Percentiles rank a stretch among this genome's conserved stretches.
Evolutionary conservation across 2,113 vertebrate genomes (phyloP).

Genomic region (Xiphias gladius): DNA sequence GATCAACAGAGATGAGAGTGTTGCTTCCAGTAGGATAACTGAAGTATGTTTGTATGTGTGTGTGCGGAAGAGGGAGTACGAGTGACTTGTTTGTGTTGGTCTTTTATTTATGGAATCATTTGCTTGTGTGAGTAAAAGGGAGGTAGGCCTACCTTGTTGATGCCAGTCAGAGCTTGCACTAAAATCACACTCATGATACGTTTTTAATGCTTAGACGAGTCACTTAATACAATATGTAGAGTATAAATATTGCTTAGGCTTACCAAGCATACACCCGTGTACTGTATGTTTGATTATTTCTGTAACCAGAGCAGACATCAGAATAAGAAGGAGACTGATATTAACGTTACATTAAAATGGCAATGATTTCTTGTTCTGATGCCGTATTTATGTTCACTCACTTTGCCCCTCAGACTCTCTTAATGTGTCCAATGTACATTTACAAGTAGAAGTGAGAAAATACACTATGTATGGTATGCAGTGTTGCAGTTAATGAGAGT

Average conservation of each 20-base stretch:
- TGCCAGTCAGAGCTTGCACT: conserved; percentile 4
- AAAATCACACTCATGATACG: neutral
- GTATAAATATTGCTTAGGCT: neutral
- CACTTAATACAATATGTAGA: neutral
- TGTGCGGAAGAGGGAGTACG: neutral
- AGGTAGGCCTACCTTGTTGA: conserved; percentile 32
- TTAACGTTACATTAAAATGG: neutral
- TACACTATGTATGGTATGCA: too few relatives aligned
- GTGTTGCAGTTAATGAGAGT: neutral
- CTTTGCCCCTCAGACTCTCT: neutral
- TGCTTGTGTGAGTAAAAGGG: conserved; percentile 26
- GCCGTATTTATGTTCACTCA: neutral
- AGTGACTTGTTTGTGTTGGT: conserved; percentile 58
- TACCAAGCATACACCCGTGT: too few relatives aligned
- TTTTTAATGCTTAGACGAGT: neutral
- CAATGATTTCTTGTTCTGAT: neutral
- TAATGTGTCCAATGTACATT: neutral
- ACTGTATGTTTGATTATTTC: neutral
- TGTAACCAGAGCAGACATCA: neutral
- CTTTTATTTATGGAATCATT: conserved; percentile 44
- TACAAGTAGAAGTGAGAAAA: neutral
- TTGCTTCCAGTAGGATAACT: conserved; percentile 59
- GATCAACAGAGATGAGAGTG: conserved; percentile 80
- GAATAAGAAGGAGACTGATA: too few relatives aligned
- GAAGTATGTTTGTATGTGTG: conserved; percentile 46